Conservation (phyloP, 2,888 invertebrate species). For the Pristionchus arcanus region DNA sequence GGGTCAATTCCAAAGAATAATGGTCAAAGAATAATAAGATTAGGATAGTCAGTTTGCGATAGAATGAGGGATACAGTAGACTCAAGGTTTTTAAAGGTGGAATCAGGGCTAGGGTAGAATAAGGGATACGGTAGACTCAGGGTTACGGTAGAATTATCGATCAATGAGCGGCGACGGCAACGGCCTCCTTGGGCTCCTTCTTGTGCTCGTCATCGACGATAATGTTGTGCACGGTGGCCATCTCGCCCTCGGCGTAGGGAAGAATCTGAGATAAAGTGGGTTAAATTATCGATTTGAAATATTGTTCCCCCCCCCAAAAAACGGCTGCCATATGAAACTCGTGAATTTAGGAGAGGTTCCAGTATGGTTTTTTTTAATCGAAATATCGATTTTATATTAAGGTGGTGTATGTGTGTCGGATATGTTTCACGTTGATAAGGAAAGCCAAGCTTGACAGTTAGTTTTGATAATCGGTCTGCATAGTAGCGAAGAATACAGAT, state of each 20-base stretch:
- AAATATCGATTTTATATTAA: too few relatives aligned
- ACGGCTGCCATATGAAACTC: too few relatives aligned
- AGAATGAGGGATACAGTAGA: neutral
- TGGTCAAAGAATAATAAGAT: neutral
- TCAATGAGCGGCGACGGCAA: conserved; percentile 21
- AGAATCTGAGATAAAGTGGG: conserved; percentile 18
- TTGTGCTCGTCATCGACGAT: conserved; percentile 8
- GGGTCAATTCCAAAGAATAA: neutral
- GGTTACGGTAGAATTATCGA: conserved; percentile 6
- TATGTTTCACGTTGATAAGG: too few relatives aligned
- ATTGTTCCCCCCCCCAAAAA: neutral
- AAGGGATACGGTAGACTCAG: neutral
- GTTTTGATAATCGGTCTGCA: too few relatives aligned
- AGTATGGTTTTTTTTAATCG: too few relatives aligned
- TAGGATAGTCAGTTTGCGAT: neutral
- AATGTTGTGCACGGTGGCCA: conserved; percentile 38
- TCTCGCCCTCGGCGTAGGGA: conserved; percentile 24
- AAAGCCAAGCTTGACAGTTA: too few relatives aligned
- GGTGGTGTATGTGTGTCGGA: too few relatives aligned
- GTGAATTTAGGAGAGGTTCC: too few relatives aligned
- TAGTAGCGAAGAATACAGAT: too few relatives aligned
- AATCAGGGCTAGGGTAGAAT: neutral
- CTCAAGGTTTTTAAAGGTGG: too few relatives aligned
- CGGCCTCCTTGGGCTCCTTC: conserved; percentile 6
- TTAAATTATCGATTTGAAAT: neutral